Evolutionary conservation across 1,140 invertebrate genomes (phyloP), one percentile per base, ranked within the genome.

Genomic region (Drosophila funebris): DNA sequence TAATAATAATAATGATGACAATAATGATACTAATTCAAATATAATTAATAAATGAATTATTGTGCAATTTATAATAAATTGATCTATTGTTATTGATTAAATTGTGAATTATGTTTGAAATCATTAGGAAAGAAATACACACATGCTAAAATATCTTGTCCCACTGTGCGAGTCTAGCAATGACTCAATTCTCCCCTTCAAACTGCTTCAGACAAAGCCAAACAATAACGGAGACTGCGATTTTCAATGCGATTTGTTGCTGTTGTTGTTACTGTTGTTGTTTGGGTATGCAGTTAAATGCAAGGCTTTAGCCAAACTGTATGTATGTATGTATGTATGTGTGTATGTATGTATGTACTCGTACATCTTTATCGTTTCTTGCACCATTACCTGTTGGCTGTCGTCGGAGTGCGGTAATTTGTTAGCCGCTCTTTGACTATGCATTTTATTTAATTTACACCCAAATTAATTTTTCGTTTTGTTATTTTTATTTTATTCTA

Each of bases 401-500:
- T 83, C 80, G 79, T 66, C 76, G 56, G 54, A 72, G 50, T 53
- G 43, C 48, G 24, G 80, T 76, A 84, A 84, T 79, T 84, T 84
- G 83, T 76, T 69, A 31, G 44, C 64, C 69, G 60, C 69, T 76
- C 69, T 77, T 61, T 63, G 64, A 67, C 53, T 39, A 73, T 73
- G 56, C 11, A 67, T 67, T 60, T 69, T 76, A 84, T 84, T 84
- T 84, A 84, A 84, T 84, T 84, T 84, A 84, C 80, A 78, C 79
- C 53, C 67, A 68, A 83, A 83, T 83, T 78, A 78, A 24, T 46
- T 46, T 46, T 39, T 39, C 5, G 37, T 39, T 63, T 71, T 50
- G 41, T 53, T 43, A 33, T 77, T 74, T 62, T 50, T 76, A 77
- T 73, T 52, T 70, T 69, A 14, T 29, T 74, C 33, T 60, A 36